Conservation (phyloP, 2,797 vertebrate species). For the Odontamblyopus rebecca region DNA sequence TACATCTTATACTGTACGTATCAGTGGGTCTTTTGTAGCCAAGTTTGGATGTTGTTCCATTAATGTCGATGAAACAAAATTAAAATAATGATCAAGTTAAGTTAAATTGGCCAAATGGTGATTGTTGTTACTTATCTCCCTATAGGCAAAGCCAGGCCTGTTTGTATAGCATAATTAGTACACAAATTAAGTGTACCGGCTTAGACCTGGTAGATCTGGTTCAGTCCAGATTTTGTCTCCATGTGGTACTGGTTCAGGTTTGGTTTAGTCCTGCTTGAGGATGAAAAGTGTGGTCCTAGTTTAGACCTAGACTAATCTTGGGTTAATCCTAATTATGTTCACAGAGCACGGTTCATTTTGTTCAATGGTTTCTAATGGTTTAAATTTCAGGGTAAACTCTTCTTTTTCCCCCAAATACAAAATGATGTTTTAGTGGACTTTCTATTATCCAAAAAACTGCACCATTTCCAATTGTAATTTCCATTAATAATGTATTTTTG, state of each 20-base stretch:
- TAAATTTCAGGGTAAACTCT: no score
- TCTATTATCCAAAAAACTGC: no score
- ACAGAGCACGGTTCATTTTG: no score
- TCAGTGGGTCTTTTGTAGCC: background rate
- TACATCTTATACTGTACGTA: conserved; percentile 34
- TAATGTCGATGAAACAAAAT: no score
- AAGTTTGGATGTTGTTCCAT: background rate
- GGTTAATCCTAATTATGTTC: background rate
- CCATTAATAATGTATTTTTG: no score
- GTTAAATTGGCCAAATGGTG: background rate
- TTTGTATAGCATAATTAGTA: no score
- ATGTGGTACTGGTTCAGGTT: background rate
- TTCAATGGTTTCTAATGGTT: no score
- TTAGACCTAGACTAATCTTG: background rate
- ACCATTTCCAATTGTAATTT: no score
- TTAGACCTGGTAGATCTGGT: background rate
- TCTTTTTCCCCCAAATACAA: no score
- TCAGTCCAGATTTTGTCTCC: background rate
- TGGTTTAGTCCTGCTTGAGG: background rate
- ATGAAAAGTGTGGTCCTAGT: background rate
- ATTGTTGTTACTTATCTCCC: background rate
- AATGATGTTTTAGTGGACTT: no score
- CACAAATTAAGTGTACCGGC: no score
- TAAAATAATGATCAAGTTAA: background rate
- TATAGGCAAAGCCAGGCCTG: background rate